Conservation (phyloP, 2,113 vertebrate genomes). For the Tylochromis polylepis region DNA sequence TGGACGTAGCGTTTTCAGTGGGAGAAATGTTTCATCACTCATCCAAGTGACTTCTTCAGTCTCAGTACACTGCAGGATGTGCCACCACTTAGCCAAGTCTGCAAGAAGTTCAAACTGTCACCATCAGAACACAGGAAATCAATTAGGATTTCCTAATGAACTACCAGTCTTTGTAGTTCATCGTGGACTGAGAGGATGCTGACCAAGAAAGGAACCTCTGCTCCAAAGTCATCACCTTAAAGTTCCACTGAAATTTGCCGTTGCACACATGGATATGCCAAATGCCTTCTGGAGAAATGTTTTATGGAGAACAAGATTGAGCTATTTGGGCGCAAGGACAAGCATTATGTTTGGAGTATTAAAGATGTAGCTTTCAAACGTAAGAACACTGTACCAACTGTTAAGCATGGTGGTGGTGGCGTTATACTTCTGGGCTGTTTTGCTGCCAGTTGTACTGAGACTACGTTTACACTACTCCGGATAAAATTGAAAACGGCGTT, state of each 20-base stretch:
- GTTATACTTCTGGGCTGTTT: not conserved
- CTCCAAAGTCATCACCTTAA: not conserved
- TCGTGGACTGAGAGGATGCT: not conserved
- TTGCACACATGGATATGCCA: not conserved
- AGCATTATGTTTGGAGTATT: not conserved
- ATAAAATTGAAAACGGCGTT: too few species aligned
- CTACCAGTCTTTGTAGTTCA: not conserved
- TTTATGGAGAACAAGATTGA: not conserved
- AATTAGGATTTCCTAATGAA: not conserved
- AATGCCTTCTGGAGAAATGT: not conserved
- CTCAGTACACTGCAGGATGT: not conserved
- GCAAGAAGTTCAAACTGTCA: not conserved
- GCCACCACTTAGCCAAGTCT: not conserved
- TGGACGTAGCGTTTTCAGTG: not conserved
- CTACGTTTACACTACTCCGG: too few species aligned
- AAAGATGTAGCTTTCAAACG: not conserved
- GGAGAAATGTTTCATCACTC: not conserved
- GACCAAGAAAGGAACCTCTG: not conserved
- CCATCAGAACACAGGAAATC: not conserved
- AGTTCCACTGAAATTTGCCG: not conserved
- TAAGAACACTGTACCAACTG: not conserved
- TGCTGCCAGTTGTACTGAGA: not conserved
- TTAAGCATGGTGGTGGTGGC: not conserved
- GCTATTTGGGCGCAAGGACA: not conserved
- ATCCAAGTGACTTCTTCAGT: not conserved